These are phyloP conservation scores for Altica lythri DNA, from an alignment of 2,888 invertebrate species.

Conservation along the genomic window DNA sequence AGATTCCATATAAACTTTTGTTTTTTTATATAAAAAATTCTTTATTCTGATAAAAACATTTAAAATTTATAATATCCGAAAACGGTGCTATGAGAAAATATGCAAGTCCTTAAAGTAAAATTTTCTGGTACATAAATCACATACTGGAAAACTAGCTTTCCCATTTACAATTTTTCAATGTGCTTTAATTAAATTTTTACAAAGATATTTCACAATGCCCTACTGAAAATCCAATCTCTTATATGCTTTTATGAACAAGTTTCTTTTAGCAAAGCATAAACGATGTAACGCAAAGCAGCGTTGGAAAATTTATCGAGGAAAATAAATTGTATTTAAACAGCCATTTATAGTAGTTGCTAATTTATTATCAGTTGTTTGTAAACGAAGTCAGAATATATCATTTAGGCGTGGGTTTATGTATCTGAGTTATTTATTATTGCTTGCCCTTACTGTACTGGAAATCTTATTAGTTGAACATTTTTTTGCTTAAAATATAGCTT, in stretches of 20 bases:
- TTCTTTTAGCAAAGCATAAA: constrained; percentile 4
- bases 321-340: constrained; percentile 35
- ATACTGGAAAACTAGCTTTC: constrained; percentile 9
- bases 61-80: too few species aligned
- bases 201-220: constrained; percentile 18
- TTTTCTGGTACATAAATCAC: constrained; percentile 8
- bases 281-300: constrained; percentile 5
- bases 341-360: constrained; percentile 29
- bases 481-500: too few species aligned
- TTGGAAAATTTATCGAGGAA: constrained; percentile 6
- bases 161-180: constrained; percentile 18
- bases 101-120: constrained; percentile 1
- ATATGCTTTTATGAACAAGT: constrained; percentile 16
- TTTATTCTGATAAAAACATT: too few species aligned
- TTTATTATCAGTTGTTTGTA: constrained; percentile 23
- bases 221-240: constrained; percentile 19
- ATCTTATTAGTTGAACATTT: too few species aligned
- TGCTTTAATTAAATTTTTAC: constrained; percentile 27
- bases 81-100: too few species aligned
- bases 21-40: too few species aligned
- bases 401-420: not conserved
- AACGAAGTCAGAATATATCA: not conserved
- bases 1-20: too few species aligned
- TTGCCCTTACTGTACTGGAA: too few species aligned
- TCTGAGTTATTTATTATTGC: not conserved